Conservation (phyloP, 1,140 invertebrate species). For the Solenopsis fugax region DNA sequence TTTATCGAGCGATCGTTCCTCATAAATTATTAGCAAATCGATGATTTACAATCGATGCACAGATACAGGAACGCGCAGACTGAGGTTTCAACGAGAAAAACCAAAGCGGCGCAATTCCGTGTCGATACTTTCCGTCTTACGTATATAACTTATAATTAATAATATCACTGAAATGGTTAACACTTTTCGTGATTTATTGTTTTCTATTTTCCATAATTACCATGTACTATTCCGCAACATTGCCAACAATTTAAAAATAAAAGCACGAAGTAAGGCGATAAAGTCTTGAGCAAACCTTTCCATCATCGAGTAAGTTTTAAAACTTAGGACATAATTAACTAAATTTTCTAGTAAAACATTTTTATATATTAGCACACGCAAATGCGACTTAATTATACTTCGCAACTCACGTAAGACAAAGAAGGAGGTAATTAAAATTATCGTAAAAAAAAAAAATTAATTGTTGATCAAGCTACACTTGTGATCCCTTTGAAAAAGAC, state of each 20-base stretch:
- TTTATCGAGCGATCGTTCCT: slow-evolving; percentile 35
- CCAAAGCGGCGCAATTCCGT: not conserved
- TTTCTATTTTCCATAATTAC: slow-evolving; percentile 29
- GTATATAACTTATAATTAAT: slow-evolving; percentile 31
- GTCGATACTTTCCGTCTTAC: not conserved
- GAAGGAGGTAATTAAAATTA: not conserved
- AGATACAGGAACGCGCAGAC: not conserved
- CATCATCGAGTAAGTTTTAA: not conserved
- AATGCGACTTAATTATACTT: not conserved
- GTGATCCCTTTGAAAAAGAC: not conserved
- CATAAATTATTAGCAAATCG: slow-evolving; percentile 43
- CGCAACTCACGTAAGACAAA: not conserved
- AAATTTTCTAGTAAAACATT: not conserved
- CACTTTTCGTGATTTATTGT: slow-evolving; percentile 32
- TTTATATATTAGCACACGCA: not conserved
- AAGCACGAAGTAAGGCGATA: not conserved
- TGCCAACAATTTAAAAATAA: not conserved
- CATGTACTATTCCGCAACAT: slow-evolving; percentile 4
- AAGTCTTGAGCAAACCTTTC: slow-evolving; percentile 16
- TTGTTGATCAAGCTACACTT: not conserved
- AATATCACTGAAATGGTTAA: slow-evolving; percentile 35
- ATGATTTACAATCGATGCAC: slow-evolving; percentile 42
- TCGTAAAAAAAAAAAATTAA: not conserved
- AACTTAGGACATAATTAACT: not conserved
- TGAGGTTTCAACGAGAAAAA: slow-evolving; percentile 21